Evolutionary conservation across 2,888 invertebrate genomes (phyloP).

Genomic region (Boloria euphrosyne): DNA sequence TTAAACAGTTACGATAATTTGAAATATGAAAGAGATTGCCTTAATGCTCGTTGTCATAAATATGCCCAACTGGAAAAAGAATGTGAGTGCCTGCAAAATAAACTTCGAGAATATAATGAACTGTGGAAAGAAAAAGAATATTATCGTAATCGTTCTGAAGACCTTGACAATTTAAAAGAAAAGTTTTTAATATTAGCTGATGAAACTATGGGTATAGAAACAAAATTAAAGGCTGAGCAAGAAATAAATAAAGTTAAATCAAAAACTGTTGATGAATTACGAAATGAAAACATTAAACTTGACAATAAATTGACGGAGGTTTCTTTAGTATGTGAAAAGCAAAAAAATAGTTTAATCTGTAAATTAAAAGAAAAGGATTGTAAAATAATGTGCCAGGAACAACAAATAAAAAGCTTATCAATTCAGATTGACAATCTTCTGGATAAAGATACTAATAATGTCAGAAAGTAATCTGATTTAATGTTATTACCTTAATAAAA

Average conservation of each 20-base stretch:
- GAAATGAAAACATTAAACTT: slow-evolving; percentile 60
- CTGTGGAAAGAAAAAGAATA: slow-evolving; percentile 74
- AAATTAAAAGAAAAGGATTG: slow-evolving; percentile 80
- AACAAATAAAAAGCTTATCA: slow-evolving; percentile 80
- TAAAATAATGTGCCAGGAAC: slow-evolving; percentile 80
- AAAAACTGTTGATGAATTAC: slow-evolving; percentile 58
- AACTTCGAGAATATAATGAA: slow-evolving; percentile 64
- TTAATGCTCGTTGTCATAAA: slow-evolving; percentile 57
- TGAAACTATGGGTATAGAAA: slow-evolving; percentile 68
- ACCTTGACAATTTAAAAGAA: slow-evolving; percentile 67
- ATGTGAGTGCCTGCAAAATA: slow-evolving; percentile 54
- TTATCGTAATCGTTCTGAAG: slow-evolving; percentile 64
- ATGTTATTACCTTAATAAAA: slow-evolving; percentile 7
- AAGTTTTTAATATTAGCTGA: slow-evolving; percentile 65
- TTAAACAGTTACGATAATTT: slow-evolving; percentile 65
- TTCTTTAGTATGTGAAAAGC: slow-evolving; percentile 64
- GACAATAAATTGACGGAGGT: slow-evolving; percentile 65
- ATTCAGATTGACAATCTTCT: slow-evolving; percentile 77
- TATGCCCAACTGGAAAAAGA: slow-evolving; percentile 66
- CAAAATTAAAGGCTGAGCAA: slow-evolving; percentile 64
- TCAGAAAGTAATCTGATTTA: slow-evolving; percentile 40
- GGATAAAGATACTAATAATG: slow-evolving; percentile 58
- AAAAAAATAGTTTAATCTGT: slow-evolving; percentile 72
- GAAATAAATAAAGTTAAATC: slow-evolving; percentile 69
- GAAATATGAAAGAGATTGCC: slow-evolving; percentile 62